Evolutionary conservation across 2,888 invertebrate species (phyloP).

Genomic region (Ophion ellenae): DNA sequence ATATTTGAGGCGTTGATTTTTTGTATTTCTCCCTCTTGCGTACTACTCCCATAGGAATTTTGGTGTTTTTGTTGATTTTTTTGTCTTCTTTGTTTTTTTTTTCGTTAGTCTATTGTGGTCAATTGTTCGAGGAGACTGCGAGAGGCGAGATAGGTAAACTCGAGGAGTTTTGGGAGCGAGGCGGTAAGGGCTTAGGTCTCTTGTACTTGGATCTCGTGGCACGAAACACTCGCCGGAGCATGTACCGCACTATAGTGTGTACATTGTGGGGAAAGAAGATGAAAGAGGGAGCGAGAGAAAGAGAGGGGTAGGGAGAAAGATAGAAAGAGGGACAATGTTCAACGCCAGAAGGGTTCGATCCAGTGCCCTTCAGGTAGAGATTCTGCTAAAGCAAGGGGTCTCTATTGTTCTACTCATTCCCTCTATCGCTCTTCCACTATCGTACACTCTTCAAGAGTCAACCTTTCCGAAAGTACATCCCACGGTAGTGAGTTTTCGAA

Average conservation of each 20-base stretch:
- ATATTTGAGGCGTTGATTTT: background rate
- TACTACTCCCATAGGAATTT: background rate
- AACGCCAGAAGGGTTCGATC: conserved; percentile 75
- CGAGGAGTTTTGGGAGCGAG: conserved; percentile 50
- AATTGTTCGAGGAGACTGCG: conserved; percentile 43
- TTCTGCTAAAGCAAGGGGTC: conserved; percentile 58
- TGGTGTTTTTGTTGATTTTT: conserved; percentile 54
- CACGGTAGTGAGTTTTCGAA: conserved; percentile 21
- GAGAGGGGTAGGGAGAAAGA: conserved; percentile 45
- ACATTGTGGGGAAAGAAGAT: conserved; percentile 30
- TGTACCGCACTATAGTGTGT: conserved; percentile 38
- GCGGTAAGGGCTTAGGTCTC: conserved; percentile 31
- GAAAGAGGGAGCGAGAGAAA: conserved; percentile 29
- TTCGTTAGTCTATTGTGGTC: conserved; percentile 30
- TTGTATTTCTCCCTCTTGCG: background rate
- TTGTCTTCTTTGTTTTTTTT: conserved; percentile 15
- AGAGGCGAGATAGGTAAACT: conserved; percentile 53
- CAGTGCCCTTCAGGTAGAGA: conserved; percentile 80
- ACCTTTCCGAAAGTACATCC: conserved; percentile 29
- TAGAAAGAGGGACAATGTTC: conserved; percentile 73
- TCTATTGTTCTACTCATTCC: conserved; percentile 55
- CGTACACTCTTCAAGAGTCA: conserved; percentile 9
- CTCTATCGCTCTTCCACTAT: conserved; percentile 43
- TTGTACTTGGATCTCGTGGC: conserved; percentile 45
- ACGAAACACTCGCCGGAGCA: conserved; percentile 47